Evolutionary conservation across 1,140 invertebrate genomes (phyloP).

Genomic region (Monomorium pharaonis): DNA sequence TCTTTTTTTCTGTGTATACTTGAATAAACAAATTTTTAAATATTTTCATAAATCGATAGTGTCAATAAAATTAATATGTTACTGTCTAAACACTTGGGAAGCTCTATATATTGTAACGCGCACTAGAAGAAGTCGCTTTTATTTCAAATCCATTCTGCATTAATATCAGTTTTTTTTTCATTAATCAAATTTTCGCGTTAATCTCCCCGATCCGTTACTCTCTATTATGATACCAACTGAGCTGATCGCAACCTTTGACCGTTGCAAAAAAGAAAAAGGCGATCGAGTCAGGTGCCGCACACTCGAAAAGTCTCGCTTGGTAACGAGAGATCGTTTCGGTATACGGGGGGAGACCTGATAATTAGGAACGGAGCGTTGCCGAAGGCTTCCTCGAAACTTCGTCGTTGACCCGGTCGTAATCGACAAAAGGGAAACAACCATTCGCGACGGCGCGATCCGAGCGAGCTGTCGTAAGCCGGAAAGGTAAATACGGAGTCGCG

Average conservation of each 20-base stretch:
- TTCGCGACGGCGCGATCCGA: background rate
- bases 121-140: background rate
- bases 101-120: background rate
- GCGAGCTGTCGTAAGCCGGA: constrained; percentile 49
- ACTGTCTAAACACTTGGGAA: background rate
- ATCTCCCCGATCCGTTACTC: background rate
- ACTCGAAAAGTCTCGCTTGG: constrained; percentile 22
- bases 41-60: background rate
- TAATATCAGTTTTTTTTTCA: background rate
- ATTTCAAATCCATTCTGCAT: background rate
- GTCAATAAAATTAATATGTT: background rate
- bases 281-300: background rate
- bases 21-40: too few species aligned
- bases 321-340: constrained; percentile 15
- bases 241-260: background rate
- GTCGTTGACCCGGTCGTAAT: constrained; percentile 24
- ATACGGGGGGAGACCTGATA: background rate
- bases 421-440: background rate
- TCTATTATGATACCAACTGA: background rate
- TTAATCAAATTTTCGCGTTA: background rate
- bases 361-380: constrained; percentile 11
- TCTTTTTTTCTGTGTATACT: too few species aligned
- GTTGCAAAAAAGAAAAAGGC: background rate
- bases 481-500: constrained; percentile 58
- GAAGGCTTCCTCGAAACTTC: constrained; percentile 39